Conservation (phyloP, 2,113 vertebrate genomes). For the Spea multiplicata region DNA sequence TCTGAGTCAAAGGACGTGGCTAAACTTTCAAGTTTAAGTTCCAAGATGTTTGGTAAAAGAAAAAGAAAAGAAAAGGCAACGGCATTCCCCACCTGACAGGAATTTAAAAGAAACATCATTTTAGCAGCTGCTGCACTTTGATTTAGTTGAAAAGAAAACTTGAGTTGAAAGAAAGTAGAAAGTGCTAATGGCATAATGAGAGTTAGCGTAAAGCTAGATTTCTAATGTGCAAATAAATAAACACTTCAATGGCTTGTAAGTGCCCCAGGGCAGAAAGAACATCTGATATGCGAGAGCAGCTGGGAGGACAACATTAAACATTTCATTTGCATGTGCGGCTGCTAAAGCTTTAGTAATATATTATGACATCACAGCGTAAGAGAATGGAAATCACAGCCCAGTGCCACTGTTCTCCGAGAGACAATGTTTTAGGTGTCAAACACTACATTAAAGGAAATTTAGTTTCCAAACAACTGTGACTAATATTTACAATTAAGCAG, state of each 20-base stretch:
- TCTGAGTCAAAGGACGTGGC: conserved; percentile 4
- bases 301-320: conserved; percentile 32
- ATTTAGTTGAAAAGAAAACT: conserved; percentile 42
- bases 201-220: conserved; percentile 31
- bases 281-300: conserved; percentile 33
- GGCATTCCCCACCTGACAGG: conserved; percentile 32
- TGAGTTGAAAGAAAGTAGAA: conserved; percentile 38
- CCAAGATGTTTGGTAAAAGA: conserved; percentile 11
- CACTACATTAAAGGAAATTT: background rate
- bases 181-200: conserved; percentile 45
- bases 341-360: conserved; percentile 8
- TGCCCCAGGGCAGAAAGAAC: conserved; percentile 39
- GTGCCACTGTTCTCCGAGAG: background rate
- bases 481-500: background rate
- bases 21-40: conserved; percentile 33
- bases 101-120: conserved; percentile 29
- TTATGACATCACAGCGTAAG: conserved; percentile 40
- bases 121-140: conserved; percentile 41
- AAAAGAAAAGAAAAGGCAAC: background rate
- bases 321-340: conserved; percentile 35
- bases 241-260: conserved; percentile 44
- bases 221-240: conserved; percentile 42
- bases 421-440: background rate
- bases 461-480: background rate
- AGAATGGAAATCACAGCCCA: background rate